A percentile compares a stretch with the other conserved stretches of the same genome.
Conservation (phyloP, 2,797 vertebrate species). For the Sebastes umbrosus region DNA sequence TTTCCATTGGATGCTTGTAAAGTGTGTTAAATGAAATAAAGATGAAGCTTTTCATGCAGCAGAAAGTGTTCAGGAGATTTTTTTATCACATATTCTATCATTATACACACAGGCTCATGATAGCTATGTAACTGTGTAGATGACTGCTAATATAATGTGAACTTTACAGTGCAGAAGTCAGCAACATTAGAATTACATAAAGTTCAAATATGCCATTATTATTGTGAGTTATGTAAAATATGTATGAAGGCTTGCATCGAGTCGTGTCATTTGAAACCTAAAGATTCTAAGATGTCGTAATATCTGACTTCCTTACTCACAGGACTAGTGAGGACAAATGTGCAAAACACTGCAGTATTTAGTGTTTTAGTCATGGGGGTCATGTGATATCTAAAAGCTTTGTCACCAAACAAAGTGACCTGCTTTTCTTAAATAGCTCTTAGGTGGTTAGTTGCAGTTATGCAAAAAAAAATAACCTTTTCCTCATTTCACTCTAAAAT, state of each 20-base stretch:
- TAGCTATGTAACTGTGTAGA: neutral
- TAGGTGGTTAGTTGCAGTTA: neutral
- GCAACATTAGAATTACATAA: neutral
- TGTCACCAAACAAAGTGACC: neutral
- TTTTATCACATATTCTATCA: neutral
- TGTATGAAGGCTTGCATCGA: neutral
- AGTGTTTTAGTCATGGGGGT: neutral
- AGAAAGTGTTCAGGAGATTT: neutral
- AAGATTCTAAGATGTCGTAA: neutral
- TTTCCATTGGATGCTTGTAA: neutral
- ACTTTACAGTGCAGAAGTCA: neutral
- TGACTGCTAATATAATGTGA: neutral
- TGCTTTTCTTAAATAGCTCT: neutral
- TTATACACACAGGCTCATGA: neutral
- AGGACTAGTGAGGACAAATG: neutral
- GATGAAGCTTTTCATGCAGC: neutral
- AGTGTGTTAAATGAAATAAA: neutral
- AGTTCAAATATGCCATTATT: no score
- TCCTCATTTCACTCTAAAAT: neutral
- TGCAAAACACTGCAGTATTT: neutral
- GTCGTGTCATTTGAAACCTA: no score
- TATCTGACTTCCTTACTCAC: neutral
- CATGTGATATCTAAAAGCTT: neutral
- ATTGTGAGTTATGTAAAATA: no score
- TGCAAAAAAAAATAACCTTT: neutral